Evolutionary conservation across 2,113 vertebrate species (phyloP).

Genomic region (Petrocephalus microphthalmus): DNA sequence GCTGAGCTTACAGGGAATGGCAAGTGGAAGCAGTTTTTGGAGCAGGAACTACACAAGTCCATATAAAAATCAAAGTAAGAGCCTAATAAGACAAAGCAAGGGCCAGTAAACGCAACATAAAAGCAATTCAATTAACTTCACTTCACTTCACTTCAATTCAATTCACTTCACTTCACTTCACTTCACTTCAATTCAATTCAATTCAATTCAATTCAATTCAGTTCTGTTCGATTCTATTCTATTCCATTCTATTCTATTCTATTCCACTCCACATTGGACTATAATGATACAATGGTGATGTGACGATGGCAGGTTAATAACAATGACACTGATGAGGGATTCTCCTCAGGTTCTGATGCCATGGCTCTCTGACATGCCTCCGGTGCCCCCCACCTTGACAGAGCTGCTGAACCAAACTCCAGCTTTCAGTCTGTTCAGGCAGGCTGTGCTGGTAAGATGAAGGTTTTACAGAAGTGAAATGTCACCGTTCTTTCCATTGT

Average conservation of each 20-base stretch:
- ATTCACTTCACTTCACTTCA: too few species aligned
- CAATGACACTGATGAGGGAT: background rate
- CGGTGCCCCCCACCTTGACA: slow-evolving; percentile 55
- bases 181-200: too few species aligned
- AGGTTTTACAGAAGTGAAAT: background rate
- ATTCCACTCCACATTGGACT: background rate
- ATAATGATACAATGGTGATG: background rate
- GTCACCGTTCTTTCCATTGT: background rate
- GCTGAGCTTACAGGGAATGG: background rate
- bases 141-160: too few species aligned
- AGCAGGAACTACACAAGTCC: background rate
- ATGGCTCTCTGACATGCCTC: slow-evolving; percentile 37
- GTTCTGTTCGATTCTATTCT: too few species aligned
- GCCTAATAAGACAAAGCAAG: background rate
- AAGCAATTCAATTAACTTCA: too few species aligned
- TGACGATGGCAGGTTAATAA: background rate
- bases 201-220: too few species aligned
- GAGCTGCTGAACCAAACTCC: slow-evolving; percentile 64
- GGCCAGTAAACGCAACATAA: background rate
- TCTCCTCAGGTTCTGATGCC: slow-evolving; percentile 68
- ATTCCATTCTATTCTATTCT: background rate
- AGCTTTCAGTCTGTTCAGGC: slow-evolving; percentile 68
- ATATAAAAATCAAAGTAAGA: background rate
- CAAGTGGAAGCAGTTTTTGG: background rate
- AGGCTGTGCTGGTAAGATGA: slow-evolving; percentile 64